Evolutionary conservation across 2,113 vertebrate genomes (phyloP), one percentile per base, ranked within the genome.

Genomic region (Pao palembangensis): DNA sequence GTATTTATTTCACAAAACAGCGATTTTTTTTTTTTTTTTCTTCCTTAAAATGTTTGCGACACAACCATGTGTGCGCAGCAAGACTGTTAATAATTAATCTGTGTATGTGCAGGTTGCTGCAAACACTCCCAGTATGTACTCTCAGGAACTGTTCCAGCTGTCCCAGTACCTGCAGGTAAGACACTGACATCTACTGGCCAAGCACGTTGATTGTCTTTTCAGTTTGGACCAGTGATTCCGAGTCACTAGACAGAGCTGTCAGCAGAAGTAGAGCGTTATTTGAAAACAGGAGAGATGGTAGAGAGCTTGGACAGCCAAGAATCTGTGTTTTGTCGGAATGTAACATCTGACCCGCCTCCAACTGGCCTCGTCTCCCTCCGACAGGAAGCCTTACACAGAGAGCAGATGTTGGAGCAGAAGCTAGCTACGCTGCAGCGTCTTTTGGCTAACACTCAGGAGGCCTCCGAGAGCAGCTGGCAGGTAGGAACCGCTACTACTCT

Each of bases 81-180:
- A 2, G 11, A 38, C 34, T 50, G 41, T 71, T 10, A 47, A 11
- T 18, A 28, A 18, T 5, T 14, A 43, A 51, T 64, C 8, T 68
- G 41, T 63, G 38, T 65, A 44, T 69, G 14, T 57, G 51, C 79
- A 98, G 96, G 95, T 98, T 89, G 93, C 96, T 85, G 96, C 97
- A 93, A 98, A 96, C 90, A 94, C 94, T 90, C 96, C 96, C 93
- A 99, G 94, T 91, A 98, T 98, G 94, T 99, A 98, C 89, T 99
- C 97, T 98, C 97, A 99, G 96, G 97, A 99, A 96, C 92, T 99
- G 87, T 99, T 98, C 92, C 96, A 98, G 91, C 95, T 99, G 79
- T 99, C 97, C 88, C 97, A 99, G 92, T 98, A 98, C 93, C 91
- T 99, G 79, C 96, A 99, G 96, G 97, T 99, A 93, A 75, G 14